A percentile compares a stretch with the other conserved stretches of the same genome.
Conservation (phyloP, 2,888 invertebrate species). For the Agrilus cyanescens region DNA sequence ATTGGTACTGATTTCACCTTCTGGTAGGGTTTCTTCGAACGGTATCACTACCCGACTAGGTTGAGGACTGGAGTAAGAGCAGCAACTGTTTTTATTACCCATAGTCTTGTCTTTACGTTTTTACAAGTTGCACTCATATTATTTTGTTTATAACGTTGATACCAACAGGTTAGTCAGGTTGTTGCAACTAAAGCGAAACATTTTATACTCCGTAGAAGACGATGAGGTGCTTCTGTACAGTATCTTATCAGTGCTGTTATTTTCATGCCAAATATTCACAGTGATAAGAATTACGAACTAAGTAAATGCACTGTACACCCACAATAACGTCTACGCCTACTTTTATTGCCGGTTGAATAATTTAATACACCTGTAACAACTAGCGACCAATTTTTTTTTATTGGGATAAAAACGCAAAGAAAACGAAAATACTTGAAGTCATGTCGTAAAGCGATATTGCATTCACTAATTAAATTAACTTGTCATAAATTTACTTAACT, state of each 20-base stretch:
- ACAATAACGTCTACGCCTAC: constrained; percentile 23
- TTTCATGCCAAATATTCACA: constrained; percentile 20
- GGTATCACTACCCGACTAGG: constrained; percentile 35
- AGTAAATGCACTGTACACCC: constrained; percentile 26
- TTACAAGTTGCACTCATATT: not conserved
- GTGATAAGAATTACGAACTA: constrained; percentile 21
- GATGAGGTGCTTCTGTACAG: too few species aligned
- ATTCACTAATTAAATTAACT: too few species aligned
- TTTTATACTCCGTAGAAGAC: too few species aligned
- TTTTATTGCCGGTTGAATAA: constrained; percentile 11
- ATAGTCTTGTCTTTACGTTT: constrained; percentile 33
- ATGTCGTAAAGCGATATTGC: too few species aligned
- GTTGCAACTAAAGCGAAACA: too few species aligned
- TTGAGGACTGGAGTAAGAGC: constrained; percentile 62
- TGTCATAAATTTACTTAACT: too few species aligned
- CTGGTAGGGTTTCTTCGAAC: constrained; percentile 50
- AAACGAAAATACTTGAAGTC: too few species aligned
- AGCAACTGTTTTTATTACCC: constrained; percentile 76
- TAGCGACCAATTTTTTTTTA: too few species aligned
- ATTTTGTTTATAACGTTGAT: too few species aligned
- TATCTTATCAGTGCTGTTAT: constrained; percentile 7
- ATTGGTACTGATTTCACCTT: constrained; percentile 68
- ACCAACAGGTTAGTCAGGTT: too few species aligned
- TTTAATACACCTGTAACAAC: too few species aligned
- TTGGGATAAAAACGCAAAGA: too few species aligned